These are phyloP conservation scores for Microcebus lehilahytsara DNA, from an alignment of 2,113 vertebrate species.

Conservation along the genomic window DNA sequence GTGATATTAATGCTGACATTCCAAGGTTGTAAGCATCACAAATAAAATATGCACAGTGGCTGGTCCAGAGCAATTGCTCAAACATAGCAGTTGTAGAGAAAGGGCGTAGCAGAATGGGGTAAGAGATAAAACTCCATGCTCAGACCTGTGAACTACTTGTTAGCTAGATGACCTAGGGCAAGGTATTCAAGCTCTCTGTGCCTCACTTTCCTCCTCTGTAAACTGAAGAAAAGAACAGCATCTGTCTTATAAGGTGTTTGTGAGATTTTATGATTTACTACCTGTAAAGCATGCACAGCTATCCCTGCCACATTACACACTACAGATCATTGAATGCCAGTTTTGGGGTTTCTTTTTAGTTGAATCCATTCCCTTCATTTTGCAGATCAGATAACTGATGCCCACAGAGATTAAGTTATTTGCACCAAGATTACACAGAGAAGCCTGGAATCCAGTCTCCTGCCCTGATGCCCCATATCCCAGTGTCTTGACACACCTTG, in stretches of 20 bases:
- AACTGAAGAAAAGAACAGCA: neutral
- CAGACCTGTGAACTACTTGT: neutral
- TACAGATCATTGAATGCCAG: neutral
- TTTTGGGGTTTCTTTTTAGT: neutral
- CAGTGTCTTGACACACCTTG: neutral
- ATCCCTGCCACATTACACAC: neutral
- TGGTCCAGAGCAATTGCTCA: neutral
- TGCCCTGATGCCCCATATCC: too few relatives aligned
- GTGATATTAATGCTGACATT: neutral
- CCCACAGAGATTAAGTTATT: neutral
- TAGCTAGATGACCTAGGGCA: neutral
- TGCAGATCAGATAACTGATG: neutral
- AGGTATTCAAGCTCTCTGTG: neutral
- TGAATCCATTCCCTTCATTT: neutral
- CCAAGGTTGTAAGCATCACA: neutral
- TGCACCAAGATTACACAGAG: too few relatives aligned
- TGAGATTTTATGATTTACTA: neutral
- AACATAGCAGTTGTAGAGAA: neutral
- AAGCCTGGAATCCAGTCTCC: neutral
- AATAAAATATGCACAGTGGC: neutral
- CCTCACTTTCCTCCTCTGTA: neutral
- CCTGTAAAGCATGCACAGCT: neutral
- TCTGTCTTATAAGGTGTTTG: neutral
- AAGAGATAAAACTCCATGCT: neutral
- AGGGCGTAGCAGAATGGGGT: neutral